These are phyloP conservation scores for Xenopus petersii DNA, from an alignment of 2,797 vertebrate genomes.

Conservation along the genomic window DNA sequence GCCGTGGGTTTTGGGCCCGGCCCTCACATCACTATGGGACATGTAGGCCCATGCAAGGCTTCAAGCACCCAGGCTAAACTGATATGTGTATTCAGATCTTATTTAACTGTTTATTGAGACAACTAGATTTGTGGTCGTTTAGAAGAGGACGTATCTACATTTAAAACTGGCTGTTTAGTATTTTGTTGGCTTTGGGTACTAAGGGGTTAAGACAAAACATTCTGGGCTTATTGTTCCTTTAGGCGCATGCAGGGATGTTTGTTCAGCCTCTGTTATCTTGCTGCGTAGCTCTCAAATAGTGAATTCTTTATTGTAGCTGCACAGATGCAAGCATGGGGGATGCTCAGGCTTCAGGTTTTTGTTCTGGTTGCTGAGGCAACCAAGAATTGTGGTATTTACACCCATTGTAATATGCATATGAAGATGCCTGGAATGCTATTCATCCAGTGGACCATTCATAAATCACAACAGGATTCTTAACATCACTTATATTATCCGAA, in stretches of 20 bases:
- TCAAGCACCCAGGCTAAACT: no score
- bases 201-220: not conserved
- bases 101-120: no score
- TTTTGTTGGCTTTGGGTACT: not conserved
- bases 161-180: no score
- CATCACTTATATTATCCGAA: not conserved
- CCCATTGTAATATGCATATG: constrained; percentile 14
- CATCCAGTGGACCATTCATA: not conserved
- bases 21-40: no score
- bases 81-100: no score
- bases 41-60: no score
- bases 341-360: constrained; percentile 3
- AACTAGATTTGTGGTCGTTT: no score
- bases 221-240: not conserved
- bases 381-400: constrained; percentile 10
- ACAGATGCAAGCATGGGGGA: constrained; percentile 7
- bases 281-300: constrained; percentile 11
- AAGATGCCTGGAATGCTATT: not conserved
- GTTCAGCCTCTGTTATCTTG: not conserved
- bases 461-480: constrained; percentile 5
- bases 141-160: no score
- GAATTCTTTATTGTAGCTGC: constrained; percentile 8
- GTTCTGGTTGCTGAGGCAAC: constrained; percentile 20
- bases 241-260: not conserved
- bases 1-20: no score